phyloP scores from a whole-genome alignment of 2,797 vertebrate genomes.

The Malurus splendens region DNA sequence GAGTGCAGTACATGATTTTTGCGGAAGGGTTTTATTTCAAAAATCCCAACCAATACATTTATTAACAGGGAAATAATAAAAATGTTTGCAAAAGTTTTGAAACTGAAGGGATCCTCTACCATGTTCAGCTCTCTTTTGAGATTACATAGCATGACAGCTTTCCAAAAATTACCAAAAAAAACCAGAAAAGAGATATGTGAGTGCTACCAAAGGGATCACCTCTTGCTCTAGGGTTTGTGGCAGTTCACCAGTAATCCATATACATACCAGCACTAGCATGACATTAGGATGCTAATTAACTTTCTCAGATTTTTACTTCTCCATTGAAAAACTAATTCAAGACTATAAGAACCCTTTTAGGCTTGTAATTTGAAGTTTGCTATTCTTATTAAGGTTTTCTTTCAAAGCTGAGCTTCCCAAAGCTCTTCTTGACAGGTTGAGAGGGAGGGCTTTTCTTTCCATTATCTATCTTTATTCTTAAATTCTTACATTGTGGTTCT shows the following conservation, averaged over 20 bases:
- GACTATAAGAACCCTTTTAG: rapidly evolving
- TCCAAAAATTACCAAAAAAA: not conserved
- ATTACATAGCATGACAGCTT: not conserved
- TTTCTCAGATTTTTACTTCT: not conserved
- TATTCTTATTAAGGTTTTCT: not conserved
- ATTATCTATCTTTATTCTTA: not conserved
- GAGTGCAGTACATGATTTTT: not conserved
- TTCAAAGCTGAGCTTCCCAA: not conserved
- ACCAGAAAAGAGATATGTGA: not conserved
- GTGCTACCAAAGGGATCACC: not conserved
- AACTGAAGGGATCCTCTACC: not conserved
- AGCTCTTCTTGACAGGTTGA: not conserved
- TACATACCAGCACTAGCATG: not conserved
- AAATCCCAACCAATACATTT: not conserved
- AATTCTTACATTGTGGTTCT: not conserved
- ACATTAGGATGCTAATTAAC: not conserved
- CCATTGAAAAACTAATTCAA: not conserved
- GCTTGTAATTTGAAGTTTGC: not conserved
- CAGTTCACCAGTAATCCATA: not conserved
- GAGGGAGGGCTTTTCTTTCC: rapidly evolving
- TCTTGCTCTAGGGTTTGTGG: not conserved
- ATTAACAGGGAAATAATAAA: not conserved
- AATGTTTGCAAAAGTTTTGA: not conserved
- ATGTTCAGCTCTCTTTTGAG: not conserved
- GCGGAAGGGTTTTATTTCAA: not conserved